Evolutionary conservation across 2,888 invertebrate genomes (phyloP).

Genomic region (Cephus spinipes): DNA sequence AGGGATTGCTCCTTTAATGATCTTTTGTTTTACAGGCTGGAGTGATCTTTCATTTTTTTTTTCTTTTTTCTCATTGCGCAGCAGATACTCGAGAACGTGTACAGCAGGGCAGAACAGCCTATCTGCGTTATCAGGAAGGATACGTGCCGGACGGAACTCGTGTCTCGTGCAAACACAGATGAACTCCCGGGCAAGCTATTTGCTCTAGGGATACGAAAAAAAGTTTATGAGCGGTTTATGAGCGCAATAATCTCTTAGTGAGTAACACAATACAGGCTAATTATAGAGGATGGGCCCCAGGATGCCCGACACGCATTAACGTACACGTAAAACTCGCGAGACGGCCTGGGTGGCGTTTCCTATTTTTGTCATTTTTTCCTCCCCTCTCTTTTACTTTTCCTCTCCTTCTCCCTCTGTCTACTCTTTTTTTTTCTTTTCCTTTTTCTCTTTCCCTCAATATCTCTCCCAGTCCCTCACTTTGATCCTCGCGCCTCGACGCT

Average conservation of each 20-base stretch:
- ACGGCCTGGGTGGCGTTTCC: constrained; percentile 59
- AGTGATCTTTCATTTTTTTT: not conserved
- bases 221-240: constrained; percentile 58
- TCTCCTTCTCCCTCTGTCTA: constrained; percentile 10
- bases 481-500: constrained; percentile 45
- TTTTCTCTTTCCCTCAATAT: constrained; percentile 24
- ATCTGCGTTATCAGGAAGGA: not conserved
- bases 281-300: constrained; percentile 57
- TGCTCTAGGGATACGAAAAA: constrained; percentile 27
- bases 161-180: not conserved
- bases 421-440: constrained; percentile 24
- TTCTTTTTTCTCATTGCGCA: not conserved
- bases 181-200: not conserved
- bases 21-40: not conserved
- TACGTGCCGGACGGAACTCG: not conserved
- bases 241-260: constrained; percentile 56
- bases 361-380: constrained; percentile 51
- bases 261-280: constrained; percentile 63
- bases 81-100: not conserved
- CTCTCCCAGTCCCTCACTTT: constrained; percentile 1
- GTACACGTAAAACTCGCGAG: constrained; percentile 51
- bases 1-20: not conserved
- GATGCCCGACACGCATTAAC: constrained; percentile 50
- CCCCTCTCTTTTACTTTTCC: constrained; percentile 25
- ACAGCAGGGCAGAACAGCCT: not conserved